These are phyloP conservation scores for Cliona cf. orientalis DNA, from an alignment of 37 sponge, comb jelly and placozoan species.

Conservation along the genomic window DNA sequence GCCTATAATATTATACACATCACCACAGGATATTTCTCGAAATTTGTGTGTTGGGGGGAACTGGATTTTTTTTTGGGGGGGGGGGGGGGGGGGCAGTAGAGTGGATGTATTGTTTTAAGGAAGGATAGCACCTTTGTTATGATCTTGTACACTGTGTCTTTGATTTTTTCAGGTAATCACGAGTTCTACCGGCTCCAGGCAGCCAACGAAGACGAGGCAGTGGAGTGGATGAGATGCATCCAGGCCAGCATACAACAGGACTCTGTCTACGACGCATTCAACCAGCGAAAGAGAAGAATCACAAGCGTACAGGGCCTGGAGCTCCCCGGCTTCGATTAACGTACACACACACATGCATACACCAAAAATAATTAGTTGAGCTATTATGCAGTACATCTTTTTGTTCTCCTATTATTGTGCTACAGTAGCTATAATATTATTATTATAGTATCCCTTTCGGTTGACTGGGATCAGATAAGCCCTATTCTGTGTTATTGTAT, in stretches of 20 bases:
- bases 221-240: slow-evolving; percentile 57
- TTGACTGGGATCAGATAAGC: background rate
- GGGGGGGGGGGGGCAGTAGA: background rate
- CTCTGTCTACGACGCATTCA: slow-evolving; percentile 52
- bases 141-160: too few relatives aligned
- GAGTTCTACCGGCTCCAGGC: slow-evolving; percentile 60
- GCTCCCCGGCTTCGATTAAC: slow-evolving; percentile 59
- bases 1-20: background rate
- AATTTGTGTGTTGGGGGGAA: background rate
- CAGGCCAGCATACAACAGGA: slow-evolving; percentile 31
- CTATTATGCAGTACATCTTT: background rate
- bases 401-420: background rate
- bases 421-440: background rate
- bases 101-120: background rate
- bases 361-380: background rate
- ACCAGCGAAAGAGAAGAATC: slow-evolving; percentile 51
- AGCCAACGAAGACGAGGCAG: slow-evolving; percentile 37
- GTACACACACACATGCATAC: background rate
- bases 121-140: too few relatives aligned
- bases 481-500: background rate
- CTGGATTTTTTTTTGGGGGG: background rate
- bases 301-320: slow-evolving; percentile 62
- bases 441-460: background rate
- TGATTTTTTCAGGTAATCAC: slow-evolving; percentile 49
- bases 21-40: too few relatives aligned